Conservation (phyloP, 1,140 invertebrate genomes). For the Maconellicoccus hirsutus region DNA sequence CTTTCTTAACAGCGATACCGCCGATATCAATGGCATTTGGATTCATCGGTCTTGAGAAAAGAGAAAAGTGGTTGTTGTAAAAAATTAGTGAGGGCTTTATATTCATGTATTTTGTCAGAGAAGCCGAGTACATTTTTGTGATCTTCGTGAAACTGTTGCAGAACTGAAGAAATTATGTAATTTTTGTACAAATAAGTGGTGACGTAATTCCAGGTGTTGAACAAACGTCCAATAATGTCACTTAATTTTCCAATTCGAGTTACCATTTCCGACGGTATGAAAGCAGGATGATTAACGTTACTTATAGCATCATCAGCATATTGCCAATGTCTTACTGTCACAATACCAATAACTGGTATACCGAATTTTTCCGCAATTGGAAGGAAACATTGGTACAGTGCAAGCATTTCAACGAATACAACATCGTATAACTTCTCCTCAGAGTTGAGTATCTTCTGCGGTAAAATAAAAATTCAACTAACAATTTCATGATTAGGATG, state of each 20-base stretch:
- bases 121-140: too few species aligned
- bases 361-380: neutral
- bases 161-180: neutral
- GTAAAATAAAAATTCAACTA: neutral
- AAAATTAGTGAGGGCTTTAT: too few species aligned
- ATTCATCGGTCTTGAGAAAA: too few species aligned
- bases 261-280: neutral
- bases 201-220: neutral
- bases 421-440: neutral
- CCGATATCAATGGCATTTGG: too few species aligned
- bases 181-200: neutral
- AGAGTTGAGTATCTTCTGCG: neutral
- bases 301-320: neutral
- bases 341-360: neutral
- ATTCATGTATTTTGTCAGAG: too few species aligned
- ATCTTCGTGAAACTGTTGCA: constrained; percentile 26
- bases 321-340: neutral
- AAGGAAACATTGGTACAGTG: neutral
- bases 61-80: too few species aligned
- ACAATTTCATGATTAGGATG: neutral
- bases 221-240: neutral
- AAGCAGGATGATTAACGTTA: neutral
- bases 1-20: constrained; percentile 31
- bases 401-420: neutral
- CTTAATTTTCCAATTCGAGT: neutral